Evolutionary conservation across 2,113 vertebrate species (phyloP).

Genomic region (Gymnorhina tibicen): DNA sequence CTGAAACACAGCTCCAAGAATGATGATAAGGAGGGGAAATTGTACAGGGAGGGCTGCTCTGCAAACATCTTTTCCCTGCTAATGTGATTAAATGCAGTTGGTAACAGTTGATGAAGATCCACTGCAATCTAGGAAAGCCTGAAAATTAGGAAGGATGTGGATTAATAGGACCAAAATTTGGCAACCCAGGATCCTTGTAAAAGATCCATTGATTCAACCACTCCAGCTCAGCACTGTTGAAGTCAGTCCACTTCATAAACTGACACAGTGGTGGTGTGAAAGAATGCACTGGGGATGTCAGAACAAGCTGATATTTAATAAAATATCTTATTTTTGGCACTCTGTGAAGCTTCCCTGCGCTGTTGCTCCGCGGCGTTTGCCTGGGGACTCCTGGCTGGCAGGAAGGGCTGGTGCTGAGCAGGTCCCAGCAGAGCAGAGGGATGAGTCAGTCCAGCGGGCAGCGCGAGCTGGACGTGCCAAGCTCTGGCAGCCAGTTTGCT

Average conservation of each 20-base stretch:
- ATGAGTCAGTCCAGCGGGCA: not conserved
- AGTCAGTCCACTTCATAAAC: rapidly evolving
- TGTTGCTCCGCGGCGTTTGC: rapidly evolving
- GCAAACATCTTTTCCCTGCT: conserved; percentile 10
- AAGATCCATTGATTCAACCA: not conserved
- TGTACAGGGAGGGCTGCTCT: not conserved
- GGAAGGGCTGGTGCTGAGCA: not conserved
- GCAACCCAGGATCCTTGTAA: not conserved
- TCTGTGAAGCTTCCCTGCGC: rapidly evolving
- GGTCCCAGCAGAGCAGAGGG: not conserved
- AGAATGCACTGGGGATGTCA: not conserved
- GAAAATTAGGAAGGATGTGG: not conserved
- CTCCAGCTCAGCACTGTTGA: not conserved
- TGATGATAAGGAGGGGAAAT: not conserved
- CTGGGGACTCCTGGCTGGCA: not conserved
- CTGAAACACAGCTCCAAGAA: not conserved
- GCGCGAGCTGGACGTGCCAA: not conserved
- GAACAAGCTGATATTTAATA: not conserved
- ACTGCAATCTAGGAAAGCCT: not conserved
- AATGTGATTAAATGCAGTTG: conserved; percentile 1
- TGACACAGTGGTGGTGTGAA: rapidly evolving
- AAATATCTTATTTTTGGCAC: not conserved
- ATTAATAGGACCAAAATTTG: not conserved
- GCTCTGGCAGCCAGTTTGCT: not conserved
- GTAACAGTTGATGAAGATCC: not conserved